Evolutionary conservation across 2,888 invertebrate species (phyloP).

Genomic region (Nebria brevicollis): DNA sequence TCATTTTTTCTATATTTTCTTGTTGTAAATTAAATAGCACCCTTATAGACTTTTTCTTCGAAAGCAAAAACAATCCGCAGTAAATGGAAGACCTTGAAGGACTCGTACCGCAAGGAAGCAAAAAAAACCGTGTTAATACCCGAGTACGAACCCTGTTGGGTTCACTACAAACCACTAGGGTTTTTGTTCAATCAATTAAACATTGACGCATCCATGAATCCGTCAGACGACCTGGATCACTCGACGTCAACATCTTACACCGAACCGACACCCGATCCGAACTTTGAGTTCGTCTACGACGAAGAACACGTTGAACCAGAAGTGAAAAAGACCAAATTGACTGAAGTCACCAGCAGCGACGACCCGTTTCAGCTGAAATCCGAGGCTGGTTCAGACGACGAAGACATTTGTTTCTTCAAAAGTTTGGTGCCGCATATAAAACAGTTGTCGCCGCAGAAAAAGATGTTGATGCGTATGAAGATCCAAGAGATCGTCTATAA

Average conservation of each 20-base stretch:
- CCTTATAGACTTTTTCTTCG: not conserved
- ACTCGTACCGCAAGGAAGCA: slow-evolving; percentile 66
- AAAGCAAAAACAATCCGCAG: slow-evolving; percentile 55
- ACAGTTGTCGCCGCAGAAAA: slow-evolving; percentile 65
- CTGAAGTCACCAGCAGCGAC: slow-evolving; percentile 49
- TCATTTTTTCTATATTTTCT: not conserved
- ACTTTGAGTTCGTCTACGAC: slow-evolving; percentile 59
- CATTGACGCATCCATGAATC: slow-evolving; percentile 59
- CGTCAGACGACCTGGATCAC: slow-evolving; percentile 66
- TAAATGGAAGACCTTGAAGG: slow-evolving; percentile 66
- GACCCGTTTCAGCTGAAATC: slow-evolving; percentile 61
- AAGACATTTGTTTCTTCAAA: slow-evolving; percentile 65
- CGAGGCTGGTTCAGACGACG: slow-evolving; percentile 50
- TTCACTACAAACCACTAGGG: slow-evolving; percentile 65
- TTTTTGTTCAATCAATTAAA: slow-evolving; percentile 64
- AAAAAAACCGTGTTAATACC: slow-evolving; percentile 65
- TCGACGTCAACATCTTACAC: slow-evolving; percentile 63
- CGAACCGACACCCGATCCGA: slow-evolving; percentile 60
- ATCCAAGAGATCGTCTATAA: slow-evolving; percentile 66
- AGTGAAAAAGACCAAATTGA: not conserved
- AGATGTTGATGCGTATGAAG: slow-evolving; percentile 65
- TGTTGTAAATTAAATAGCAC: not conserved
- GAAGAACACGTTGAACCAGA: slow-evolving; percentile 16
- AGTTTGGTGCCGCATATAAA: slow-evolving; percentile 65
- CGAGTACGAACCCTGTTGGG: slow-evolving; percentile 64